Evolutionary conservation across 2,797 vertebrate species (phyloP), one percentile per base, ranked within the genome.

Genomic region (Lagothrix lagotricha): DNA sequence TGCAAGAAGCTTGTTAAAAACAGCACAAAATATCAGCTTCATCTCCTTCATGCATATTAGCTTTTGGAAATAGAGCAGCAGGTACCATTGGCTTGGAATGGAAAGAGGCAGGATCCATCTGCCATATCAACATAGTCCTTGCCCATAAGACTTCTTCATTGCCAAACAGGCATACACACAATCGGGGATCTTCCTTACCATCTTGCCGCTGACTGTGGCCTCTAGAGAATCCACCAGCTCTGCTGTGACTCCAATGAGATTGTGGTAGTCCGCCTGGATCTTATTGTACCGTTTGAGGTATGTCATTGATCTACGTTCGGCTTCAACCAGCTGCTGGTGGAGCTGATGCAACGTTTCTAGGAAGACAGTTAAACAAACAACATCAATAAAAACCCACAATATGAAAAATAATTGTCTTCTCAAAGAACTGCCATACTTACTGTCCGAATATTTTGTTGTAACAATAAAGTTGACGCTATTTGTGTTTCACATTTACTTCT

Each of bases 211-310:
- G 98, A 99, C 98, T 0, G 99, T 99, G 96, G 99, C 99, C 97
- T 99, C 99, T 77, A 99, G 98, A 1, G 99, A 99, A 97, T 99
- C 99, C 28, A 99, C 99, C 95, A 99, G 99, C 97, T 99, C 99
- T 5, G 99, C 99, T 0, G 99, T 99, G 98, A 99, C 98, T 1
- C 99, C 99, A 12, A 99, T 99, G 96, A 99, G 99, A 95, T 99
- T 99, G 98, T 99, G 99, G 98, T 99, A 99, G 97, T 99, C 99
- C 0, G 98, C 98, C 97, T 99, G 99, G 98, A 99, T 99, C 98
- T 99, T 99, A 94, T 98, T 99, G 96, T 99, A 99, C 81, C 98
- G 99, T 80, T 99, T 99, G 96, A 99, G 97, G 90, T 99, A 99
- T 20, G 97, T 98, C 90, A 98, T 96, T 24, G 99, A 97, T 93